Conservation (phyloP, 2,797 vertebrate species). For the Malurus leucopterus region DNA sequence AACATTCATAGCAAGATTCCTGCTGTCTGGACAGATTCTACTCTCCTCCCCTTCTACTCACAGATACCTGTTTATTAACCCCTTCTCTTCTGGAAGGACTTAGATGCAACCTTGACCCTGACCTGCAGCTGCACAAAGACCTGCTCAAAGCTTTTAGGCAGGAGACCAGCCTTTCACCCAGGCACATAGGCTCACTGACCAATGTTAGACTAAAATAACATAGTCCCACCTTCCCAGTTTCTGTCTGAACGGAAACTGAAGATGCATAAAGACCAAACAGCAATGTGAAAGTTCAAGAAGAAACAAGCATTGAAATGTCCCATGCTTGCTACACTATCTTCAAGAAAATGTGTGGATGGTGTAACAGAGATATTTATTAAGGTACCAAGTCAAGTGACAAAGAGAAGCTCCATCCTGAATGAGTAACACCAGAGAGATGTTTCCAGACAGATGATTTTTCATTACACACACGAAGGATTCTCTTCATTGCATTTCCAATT, state of each 20-base stretch:
- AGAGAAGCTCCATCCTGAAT: not conserved
- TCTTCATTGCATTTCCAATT: not conserved
- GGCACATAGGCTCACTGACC: not conserved
- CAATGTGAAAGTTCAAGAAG: not conserved
- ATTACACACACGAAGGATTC: not conserved
- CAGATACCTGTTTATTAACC: not conserved
- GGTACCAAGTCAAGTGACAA: not conserved
- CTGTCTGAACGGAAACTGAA: not conserved
- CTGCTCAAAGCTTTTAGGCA: not conserved
- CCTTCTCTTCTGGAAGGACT: not conserved
- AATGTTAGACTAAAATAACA: not conserved
- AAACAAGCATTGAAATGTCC: not conserved
- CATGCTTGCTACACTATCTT: not conserved
- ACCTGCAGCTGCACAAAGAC: not conserved
- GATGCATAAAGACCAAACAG: fast-evolving
- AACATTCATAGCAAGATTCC: not conserved
- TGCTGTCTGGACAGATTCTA: not conserved
- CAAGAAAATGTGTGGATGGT: not conserved
- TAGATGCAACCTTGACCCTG: not conserved
- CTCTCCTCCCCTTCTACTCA: not conserved
- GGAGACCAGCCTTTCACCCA: not conserved
- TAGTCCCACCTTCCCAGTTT: not conserved
- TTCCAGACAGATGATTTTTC: not conserved
- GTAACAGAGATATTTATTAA: not conserved
- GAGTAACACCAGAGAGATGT: not conserved